Evolutionary conservation across 2,797 vertebrate species (phyloP).

Genomic region (Epinephelus coioides): DNA sequence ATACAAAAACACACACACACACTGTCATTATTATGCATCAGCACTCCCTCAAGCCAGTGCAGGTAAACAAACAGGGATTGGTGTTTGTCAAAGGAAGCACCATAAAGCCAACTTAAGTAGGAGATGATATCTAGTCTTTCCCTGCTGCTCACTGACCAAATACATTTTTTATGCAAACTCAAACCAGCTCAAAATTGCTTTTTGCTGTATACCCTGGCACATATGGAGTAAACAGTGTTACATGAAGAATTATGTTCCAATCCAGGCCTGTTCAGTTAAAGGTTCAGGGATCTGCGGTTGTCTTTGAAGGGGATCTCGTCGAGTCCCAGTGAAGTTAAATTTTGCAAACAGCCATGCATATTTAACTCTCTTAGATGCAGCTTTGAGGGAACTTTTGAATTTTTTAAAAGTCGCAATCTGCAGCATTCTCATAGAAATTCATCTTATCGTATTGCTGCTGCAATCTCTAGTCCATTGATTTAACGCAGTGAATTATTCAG

Average conservation of each 20-base stretch:
- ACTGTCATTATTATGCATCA: slow-evolving; percentile 68
- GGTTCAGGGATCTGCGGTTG: slow-evolving; percentile 1
- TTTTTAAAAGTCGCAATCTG: slow-evolving; percentile 51
- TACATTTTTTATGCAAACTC: slow-evolving; percentile 39
- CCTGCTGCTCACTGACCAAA: slow-evolving; percentile 62
- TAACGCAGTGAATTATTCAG: slow-evolving; percentile 49
- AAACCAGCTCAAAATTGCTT: slow-evolving; percentile 13
- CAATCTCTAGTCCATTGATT: slow-evolving; percentile 28
- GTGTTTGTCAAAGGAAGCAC: slow-evolving; percentile 70
- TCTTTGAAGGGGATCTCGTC: slow-evolving; percentile 34
- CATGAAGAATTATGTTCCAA: slow-evolving; percentile 7
- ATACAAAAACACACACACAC: slow-evolving; percentile 14
- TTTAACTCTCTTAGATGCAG: slow-evolving; percentile 50
- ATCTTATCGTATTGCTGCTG: slow-evolving; percentile 20
- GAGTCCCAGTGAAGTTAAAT: slow-evolving; percentile 38
- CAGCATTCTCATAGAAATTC: slow-evolving; percentile 42
- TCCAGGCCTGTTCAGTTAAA: slow-evolving; percentile 20
- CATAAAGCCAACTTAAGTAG: slow-evolving; percentile 64
- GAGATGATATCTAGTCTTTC: slow-evolving; percentile 46
- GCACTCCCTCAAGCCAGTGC: slow-evolving; percentile 53
- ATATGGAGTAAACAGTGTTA: slow-evolving; percentile 54
- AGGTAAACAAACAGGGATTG: slow-evolving; percentile 74
- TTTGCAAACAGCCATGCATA: slow-evolving; percentile 57
- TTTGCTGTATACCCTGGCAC: slow-evolving; percentile 13
- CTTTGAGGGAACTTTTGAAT: slow-evolving; percentile 42